These are phyloP conservation scores for Andrena dorsata DNA, from an alignment of 2,888 invertebrate genomes.

Conservation along the genomic window DNA sequence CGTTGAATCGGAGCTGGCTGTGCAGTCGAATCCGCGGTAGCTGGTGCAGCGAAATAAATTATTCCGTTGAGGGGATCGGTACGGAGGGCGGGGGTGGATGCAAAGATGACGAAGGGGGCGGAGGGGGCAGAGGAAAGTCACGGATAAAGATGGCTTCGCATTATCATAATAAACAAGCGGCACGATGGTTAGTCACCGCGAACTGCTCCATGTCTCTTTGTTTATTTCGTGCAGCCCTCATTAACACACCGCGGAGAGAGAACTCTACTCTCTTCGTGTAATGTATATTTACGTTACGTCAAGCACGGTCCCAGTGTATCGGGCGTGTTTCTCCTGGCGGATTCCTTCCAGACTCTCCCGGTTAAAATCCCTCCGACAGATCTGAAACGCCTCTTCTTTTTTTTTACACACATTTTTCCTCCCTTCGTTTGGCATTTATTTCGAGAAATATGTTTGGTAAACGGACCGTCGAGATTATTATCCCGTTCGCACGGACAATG, in stretches of 20 bases:
- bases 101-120: conserved; percentile 23
- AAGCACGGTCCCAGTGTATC: conserved; percentile 57
- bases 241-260: conserved; percentile 66
- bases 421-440: conserved; percentile 16
- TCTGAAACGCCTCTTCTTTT: conserved; percentile 8
- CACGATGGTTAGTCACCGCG: conserved; percentile 70
- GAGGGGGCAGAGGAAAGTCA: conserved; percentile 54
- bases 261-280: conserved; percentile 52
- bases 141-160: conserved; percentile 74
- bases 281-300: conserved; percentile 67
- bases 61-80: conserved; percentile 29
- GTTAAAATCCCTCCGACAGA: conserved; percentile 7
- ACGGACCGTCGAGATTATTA: not conserved
- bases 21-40: conserved; percentile 22
- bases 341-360: conserved; percentile 53
- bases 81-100: conserved; percentile 19
- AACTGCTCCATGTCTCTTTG: conserved; percentile 65
- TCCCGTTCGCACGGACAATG: conserved; percentile 2
- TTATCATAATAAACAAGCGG: conserved; percentile 75
- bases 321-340: conserved; percentile 37
- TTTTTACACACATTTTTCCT: not conserved
- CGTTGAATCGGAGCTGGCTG: not conserved
- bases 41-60: conserved; percentile 45
- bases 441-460: conserved; percentile 13
- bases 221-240: conserved; percentile 72